Evolutionary conservation across 2,797 vertebrate species (phyloP).

Genomic region (Allobates femoralis): DNA sequence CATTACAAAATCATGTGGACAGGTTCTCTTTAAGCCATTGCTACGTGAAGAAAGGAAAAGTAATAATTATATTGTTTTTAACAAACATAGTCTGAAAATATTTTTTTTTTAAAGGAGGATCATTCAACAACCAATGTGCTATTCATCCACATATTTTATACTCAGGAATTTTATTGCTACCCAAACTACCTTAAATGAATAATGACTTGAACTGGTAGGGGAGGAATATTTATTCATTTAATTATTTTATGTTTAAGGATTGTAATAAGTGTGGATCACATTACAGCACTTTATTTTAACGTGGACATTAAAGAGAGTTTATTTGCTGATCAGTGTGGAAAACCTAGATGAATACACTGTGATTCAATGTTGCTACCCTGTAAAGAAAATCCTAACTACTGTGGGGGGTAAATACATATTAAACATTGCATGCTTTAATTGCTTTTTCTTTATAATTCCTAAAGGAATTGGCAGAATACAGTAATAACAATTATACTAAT

Average conservation of each 20-base stretch:
- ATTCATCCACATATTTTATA: not conserved
- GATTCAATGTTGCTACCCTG: not conserved
- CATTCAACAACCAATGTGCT: not conserved
- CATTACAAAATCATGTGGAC: too few species aligned
- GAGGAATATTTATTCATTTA: not conserved
- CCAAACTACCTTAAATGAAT: not conserved
- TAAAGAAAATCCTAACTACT: not conserved
- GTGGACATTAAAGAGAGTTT: not conserved
- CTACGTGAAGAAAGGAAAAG: too few species aligned
- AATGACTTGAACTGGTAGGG: not conserved
- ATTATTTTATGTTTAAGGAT: not conserved
- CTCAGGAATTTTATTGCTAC: not conserved
- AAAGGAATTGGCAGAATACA: not conserved
- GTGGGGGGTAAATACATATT: not conserved
- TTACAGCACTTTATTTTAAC: not conserved
- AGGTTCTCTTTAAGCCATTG: too few species aligned
- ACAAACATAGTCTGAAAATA: too few species aligned
- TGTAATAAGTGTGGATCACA: not conserved
- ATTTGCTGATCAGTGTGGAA: not conserved
- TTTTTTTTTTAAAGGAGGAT: too few species aligned
- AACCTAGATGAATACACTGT: not conserved
- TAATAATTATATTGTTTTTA: too few species aligned
- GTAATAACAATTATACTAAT: not conserved
- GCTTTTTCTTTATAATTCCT: not conserved
- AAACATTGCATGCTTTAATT: not conserved